Base-by-base conservation (phyloP, 2,888 invertebrate genomes). In the Petrolisthes manimaculis region DNA sequence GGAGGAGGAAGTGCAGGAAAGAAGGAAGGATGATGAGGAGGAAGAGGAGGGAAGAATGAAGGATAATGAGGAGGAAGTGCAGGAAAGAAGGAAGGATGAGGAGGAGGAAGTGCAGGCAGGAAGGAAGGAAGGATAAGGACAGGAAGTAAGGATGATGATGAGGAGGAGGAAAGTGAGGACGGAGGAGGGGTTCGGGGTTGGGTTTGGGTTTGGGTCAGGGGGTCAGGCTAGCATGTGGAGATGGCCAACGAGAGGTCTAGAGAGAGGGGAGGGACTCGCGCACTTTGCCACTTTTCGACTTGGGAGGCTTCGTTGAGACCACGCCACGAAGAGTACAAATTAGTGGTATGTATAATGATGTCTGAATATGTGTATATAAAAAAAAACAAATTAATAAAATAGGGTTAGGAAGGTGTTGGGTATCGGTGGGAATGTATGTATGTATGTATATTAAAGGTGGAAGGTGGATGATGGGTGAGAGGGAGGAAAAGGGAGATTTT, bases 401-500 rank as follows among this genome's bases (percentile, higher is more conserved):
- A 61, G 61, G 61, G 18, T 12, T 3, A 12, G 12, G 18, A 9
- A 61, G 9, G 12, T 61, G 61, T 18, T 0, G 9, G 18, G 18
- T 18, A 61, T 61, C 9, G 24, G 53, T 81, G 53, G 24, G 53
- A 53, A 81, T 81, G 53, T 81, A 81, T 81, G 53, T 81, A 53
- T 5, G 53, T 53, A 81, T 81, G 53, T 81, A 81, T 81, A 81
- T 81, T 37, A 37, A 37, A 37, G 37, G 37, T 37, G 37, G 37
- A 37, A 37, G 37, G 37, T 1, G 37, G 37, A 37, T 37, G 37
- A 37, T 2, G 37, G 37, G 37, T 37, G 37, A 37, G 37, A 37
- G 37, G 37, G 37, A 37, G 37, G 37, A 37, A 37, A 37, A 37
- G 37, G 37, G 37, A 37, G 37, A 37, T 1, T 1, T 37, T 37